Base-by-base conservation (phyloP, 2,113 vertebrate genomes). In the Todiramphus saurophagus region DNA sequence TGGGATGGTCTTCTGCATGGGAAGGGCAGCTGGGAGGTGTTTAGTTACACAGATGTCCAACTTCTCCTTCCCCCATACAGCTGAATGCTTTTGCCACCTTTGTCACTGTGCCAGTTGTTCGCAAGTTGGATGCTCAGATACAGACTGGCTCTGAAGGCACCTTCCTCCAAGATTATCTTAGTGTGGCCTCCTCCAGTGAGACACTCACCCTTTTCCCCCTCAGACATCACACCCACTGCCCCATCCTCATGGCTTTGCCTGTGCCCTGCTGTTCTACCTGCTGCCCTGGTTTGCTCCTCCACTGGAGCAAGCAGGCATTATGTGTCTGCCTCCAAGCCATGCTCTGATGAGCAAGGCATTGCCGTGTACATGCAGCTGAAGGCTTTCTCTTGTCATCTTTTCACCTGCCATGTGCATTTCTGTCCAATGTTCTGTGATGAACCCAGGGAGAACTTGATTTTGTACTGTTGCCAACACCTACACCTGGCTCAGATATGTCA, bases 181-280 rank as follows among this genome's bases (percentile, higher is more conserved):
- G 15, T 53, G 48, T 60, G 67, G 13, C n/a, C 19, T 66, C 23
- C n/a, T 24, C 41, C 37, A 63, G 64, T 7, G 41, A 53, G 50
- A 55, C 2, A 4, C 53, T 68, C 37, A 5, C 5, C 8, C 7
- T 30, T 16, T 64, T 85, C 5, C 16, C 16, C 21, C 9, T 39
- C 0, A 0, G 35, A 43, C 16, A 37, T 31, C 5, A 48, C 7
- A 2, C 7, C 14, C 20, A 24, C 10, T 35, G 16, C 33, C 10
- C 28, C 30, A 19, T 88, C 31, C 44, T 13, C 0, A 0, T 33
- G 35, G 37, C 83, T 80, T 23, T 46, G 51, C 28, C 53, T 41
- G 13, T 76, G 67, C 12, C 39, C 69, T 82, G 62, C 17, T 74
- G 37, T 66, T 91, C 60, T 80, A 48, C 50, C 35, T 63, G 24